Base-by-base conservation (phyloP, 2,113 vertebrate species). In the Platycercus adscitus region DNA sequence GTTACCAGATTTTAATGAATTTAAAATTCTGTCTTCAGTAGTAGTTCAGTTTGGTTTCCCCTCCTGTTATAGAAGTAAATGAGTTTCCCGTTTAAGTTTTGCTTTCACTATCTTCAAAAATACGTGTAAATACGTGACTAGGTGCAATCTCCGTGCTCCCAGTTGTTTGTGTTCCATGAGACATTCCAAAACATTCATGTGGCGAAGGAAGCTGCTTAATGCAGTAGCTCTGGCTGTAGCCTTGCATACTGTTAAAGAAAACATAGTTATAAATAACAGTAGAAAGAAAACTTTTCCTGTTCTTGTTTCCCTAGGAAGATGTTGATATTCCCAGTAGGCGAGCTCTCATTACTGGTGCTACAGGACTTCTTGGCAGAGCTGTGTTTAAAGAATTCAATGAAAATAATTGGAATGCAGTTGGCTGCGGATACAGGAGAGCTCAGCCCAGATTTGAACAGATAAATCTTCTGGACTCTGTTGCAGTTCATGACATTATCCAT, bases 291-390 rank as follows among this genome's bases (percentile, higher is more conserved):
- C 79, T 44, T 84, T 31, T 88, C 9, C 28, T 91, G 25, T 80
- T 82, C 18, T 37, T 1, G 0, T 95, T 96, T 66, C 88, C 78
- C 46, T 72, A 98, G 99, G 99, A 99, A 94, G 98, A 98, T 92
- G 97, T 97, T 23, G 93, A 97, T 26, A 80, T 98, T 46, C 98
- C 98, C 19, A 97, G 70, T 25, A 98, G 97, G 49, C 98, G 98
- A 69, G 98, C 98, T 72, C 95, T 99, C 87, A 97, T 99, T 86
- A 99, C 99, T 1, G 99, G 99, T 33, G 99, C 99, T 26, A 99
- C 99, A 0, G 99, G 99, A 25, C 98, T 99, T 29, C 98, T 99
- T 24, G 99, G 99, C 52, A 98, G 99, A 91, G 98, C 99, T 1
- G 98, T 99, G 24, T 98, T 98, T 92, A 99, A 97, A 95, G 99